These are phyloP conservation scores for Andrena fulva DNA, from an alignment of 2,888 invertebrate species.

Conservation along the genomic window DNA sequence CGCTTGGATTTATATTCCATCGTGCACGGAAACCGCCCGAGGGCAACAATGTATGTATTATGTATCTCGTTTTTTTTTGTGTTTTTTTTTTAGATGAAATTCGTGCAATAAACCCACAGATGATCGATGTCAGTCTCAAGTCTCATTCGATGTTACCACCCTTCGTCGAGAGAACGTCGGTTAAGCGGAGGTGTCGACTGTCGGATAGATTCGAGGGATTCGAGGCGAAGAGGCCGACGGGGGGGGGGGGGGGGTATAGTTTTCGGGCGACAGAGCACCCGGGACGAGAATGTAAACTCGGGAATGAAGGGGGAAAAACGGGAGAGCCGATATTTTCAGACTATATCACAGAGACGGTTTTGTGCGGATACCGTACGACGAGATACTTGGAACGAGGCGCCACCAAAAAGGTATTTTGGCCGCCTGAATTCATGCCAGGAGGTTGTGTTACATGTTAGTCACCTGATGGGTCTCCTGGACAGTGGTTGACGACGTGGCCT, in stretches of 20 bases:
- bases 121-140: slow-evolving; percentile 57
- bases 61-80: neutral
- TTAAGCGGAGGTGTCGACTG: slow-evolving; percentile 39
- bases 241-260: neutral
- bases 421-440: slow-evolving; percentile 81
- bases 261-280: slow-evolving; percentile 38
- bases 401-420: slow-evolving; percentile 70
- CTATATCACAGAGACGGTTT: slow-evolving; percentile 75
- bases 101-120: slow-evolving; percentile 57
- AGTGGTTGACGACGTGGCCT: slow-evolving; percentile 65
- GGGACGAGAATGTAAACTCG: slow-evolving; percentile 10
- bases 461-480: slow-evolving; percentile 79
- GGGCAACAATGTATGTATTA: slow-evolving; percentile 12
- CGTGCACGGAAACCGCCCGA: slow-evolving; percentile 52
- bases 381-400: slow-evolving; percentile 72
- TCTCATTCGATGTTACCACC: slow-evolving; percentile 61
- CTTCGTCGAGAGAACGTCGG: slow-evolving; percentile 59
- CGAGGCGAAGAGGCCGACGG: slow-evolving; percentile 6
- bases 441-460: slow-evolving; percentile 80
- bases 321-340: slow-evolving; percentile 62
- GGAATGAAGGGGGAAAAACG: slow-evolving; percentile 9
- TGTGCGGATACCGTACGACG: slow-evolving; percentile 75
- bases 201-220: slow-evolving; percentile 18
- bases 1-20: slow-evolving; percentile 9
- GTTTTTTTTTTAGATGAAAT: slow-evolving; percentile 35